A percentile compares a stretch with the other conserved stretches of the same genome.
Conservation (phyloP, 64 coral and sea anemone species). For the Exaiptasia diaphana region DNA sequence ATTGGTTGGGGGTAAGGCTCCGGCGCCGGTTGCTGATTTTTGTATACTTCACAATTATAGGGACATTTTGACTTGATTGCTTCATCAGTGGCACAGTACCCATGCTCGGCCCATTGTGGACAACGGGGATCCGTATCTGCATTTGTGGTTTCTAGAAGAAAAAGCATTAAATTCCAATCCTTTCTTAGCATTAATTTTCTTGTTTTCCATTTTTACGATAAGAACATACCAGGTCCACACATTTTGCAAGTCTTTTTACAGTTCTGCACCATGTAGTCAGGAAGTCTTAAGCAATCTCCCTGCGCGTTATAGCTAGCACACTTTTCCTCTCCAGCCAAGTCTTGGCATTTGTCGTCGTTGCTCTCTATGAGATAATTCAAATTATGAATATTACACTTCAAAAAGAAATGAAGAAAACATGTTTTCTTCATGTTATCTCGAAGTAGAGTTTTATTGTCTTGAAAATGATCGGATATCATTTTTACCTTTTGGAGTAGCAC, state of each 20-base stretch:
- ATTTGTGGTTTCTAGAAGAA: slow-evolving; percentile 32
- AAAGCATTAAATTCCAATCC: too few species aligned
- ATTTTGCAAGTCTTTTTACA: slow-evolving; percentile 47
- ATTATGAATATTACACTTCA: background rate
- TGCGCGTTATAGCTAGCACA: slow-evolving; percentile 4
- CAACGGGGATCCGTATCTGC: slow-evolving; percentile 20
- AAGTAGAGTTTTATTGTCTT: background rate
- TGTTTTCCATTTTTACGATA: too few species aligned
- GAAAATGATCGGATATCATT: background rate
- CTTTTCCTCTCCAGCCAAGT: slow-evolving; percentile 4
- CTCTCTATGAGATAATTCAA: background rate
- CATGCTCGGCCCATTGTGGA: slow-evolving; percentile 33
- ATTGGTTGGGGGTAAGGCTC: slow-evolving; percentile 11
- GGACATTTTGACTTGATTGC: slow-evolving; percentile 37
- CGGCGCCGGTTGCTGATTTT: background rate
- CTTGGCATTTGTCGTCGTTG: slow-evolving; percentile 31
- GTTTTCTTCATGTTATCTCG: background rate
- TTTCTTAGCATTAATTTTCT: too few species aligned
- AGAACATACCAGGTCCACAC: slow-evolving; percentile 63
- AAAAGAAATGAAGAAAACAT: background rate
- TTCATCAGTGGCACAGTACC: slow-evolving; percentile 17
- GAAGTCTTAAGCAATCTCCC: slow-evolving; percentile 3
- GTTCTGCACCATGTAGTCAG: slow-evolving; percentile 55
- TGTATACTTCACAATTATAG: slow-evolving; percentile 41
- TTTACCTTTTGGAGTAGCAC: slow-evolving; percentile 29